phyloP scores from a whole-genome alignment of 2,113 vertebrate species.

The Motacilla alba region DNA sequence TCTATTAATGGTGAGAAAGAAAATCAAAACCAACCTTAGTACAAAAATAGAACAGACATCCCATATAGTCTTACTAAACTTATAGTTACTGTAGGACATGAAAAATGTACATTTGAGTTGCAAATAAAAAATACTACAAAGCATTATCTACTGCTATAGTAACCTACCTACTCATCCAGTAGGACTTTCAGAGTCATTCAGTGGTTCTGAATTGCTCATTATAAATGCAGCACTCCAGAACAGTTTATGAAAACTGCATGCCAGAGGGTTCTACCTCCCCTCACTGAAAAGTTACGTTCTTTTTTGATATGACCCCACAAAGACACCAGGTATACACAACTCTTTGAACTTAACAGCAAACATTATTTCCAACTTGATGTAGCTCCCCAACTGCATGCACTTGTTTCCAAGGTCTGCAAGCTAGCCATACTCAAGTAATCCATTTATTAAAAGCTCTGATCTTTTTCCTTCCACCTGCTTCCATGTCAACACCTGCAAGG shows the following conservation, averaged over 20 bases:
- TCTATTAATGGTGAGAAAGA: slow-evolving; percentile 59
- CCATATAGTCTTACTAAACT: not conserved
- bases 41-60: not conserved
- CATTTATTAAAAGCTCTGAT: not conserved
- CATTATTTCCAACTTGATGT: not conserved
- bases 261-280: not conserved
- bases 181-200: not conserved
- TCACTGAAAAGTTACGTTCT: not conserved
- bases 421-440: not conserved
- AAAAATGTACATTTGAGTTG: not conserved
- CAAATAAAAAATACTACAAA: not conserved
- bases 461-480: not conserved
- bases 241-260: not conserved
- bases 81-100: not conserved
- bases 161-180: not conserved
- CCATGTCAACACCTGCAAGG: not conserved
- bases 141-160: not conserved
- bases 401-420: not conserved
- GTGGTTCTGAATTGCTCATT: not conserved
- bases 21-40: not conserved
- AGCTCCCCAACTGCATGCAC: not conserved
- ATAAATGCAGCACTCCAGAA: not conserved
- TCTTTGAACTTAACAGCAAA: not conserved
- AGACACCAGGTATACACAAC: not conserved
- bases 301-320: not conserved